Evolutionary conservation across 1,140 invertebrate species (phyloP).

Genomic region (Neodiprion pinetum): DNA sequence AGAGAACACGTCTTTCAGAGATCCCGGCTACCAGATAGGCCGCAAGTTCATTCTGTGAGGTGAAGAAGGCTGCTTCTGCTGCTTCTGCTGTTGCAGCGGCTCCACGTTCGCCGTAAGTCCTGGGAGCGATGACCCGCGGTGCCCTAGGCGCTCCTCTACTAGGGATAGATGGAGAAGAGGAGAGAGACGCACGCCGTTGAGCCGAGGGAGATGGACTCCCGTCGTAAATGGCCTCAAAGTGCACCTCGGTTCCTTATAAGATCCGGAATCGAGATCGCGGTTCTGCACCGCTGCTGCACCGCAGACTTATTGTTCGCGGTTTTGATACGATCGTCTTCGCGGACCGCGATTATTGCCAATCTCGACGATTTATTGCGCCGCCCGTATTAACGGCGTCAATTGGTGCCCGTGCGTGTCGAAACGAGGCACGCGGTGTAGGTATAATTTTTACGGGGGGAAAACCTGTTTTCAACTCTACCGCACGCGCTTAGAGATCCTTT

Average conservation of each 20-base stretch:
- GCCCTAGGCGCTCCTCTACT: conserved; percentile 10
- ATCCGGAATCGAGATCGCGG: conserved; percentile 1
- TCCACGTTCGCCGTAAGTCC: not conserved
- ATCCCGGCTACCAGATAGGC: not conserved
- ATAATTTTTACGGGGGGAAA: too few relatives aligned
- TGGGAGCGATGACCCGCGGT: conserved; percentile 38
- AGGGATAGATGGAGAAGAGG: not conserved
- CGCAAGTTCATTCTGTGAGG: not conserved
- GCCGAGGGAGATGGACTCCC: not conserved
- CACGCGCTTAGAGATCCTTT: too few relatives aligned
- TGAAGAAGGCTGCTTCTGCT: not conserved
- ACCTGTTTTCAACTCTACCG: too few relatives aligned
- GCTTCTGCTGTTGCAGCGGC: not conserved
- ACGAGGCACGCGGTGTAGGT: too few relatives aligned
- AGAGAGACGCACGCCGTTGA: not conserved
- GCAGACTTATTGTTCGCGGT: too few relatives aligned
- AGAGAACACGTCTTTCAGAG: too few relatives aligned
- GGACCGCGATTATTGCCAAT: too few relatives aligned
- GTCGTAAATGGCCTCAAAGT: conserved; percentile 5
- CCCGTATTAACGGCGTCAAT: too few relatives aligned
- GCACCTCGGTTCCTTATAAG: conserved; percentile 4
- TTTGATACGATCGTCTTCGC: too few relatives aligned
- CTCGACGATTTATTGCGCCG: too few relatives aligned
- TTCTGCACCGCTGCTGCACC: not conserved
- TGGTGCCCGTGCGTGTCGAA: too few relatives aligned